Evolutionary conservation across 2,888 invertebrate species (phyloP).

Genomic region (Pammene aurita): DNA sequence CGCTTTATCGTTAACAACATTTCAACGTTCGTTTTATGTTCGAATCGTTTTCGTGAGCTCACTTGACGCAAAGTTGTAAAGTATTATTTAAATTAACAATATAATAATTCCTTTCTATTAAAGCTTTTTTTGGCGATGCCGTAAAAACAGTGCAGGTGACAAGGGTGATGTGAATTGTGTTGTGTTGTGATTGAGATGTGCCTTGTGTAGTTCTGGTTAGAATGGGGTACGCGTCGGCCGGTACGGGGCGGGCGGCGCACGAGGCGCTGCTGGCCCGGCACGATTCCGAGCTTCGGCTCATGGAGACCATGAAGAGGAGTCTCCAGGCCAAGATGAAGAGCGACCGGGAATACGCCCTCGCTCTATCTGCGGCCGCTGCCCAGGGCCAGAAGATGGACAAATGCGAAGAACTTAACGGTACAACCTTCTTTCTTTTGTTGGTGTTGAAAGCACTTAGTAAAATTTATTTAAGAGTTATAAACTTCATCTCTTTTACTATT

Average conservation of each 20-base stretch:
- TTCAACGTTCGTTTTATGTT: conserved; percentile 59
- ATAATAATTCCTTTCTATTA: not conserved
- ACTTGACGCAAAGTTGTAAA: conserved; percentile 48
- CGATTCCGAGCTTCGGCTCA: conserved; percentile 95
- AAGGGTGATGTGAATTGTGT: conserved; percentile 71
- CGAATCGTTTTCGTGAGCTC: conserved; percentile 54
- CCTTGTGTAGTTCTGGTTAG: conserved; percentile 54
- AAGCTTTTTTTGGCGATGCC: conserved; percentile 58
- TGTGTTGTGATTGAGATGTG: conserved; percentile 64
- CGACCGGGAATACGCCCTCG: conserved; percentile 95
- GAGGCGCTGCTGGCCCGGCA: conserved; percentile 95
- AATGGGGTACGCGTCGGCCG: conserved; percentile 94
- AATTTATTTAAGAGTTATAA: too few species aligned
- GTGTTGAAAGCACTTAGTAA: not conserved
- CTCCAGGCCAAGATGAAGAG: conserved; percentile 94
- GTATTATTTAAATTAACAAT: conserved; percentile 4
- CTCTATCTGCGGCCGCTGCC: conserved; percentile 90
- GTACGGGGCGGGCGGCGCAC: conserved; percentile 94
- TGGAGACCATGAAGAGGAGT: conserved; percentile 96
- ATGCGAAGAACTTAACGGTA: conserved; percentile 87
- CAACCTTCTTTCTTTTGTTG: conserved; percentile 43
- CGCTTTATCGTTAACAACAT: conserved; percentile 45
- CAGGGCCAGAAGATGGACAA: conserved; percentile 94
- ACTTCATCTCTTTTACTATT: too few species aligned
- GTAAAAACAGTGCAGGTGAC: conserved; percentile 69